A percentile compares a stretch with the other conserved stretches of the same genome.
These are phyloP conservation scores for Charaxes varanes DNA, from an alignment of 1,140 invertebrate species.

Conservation along the genomic window DNA sequence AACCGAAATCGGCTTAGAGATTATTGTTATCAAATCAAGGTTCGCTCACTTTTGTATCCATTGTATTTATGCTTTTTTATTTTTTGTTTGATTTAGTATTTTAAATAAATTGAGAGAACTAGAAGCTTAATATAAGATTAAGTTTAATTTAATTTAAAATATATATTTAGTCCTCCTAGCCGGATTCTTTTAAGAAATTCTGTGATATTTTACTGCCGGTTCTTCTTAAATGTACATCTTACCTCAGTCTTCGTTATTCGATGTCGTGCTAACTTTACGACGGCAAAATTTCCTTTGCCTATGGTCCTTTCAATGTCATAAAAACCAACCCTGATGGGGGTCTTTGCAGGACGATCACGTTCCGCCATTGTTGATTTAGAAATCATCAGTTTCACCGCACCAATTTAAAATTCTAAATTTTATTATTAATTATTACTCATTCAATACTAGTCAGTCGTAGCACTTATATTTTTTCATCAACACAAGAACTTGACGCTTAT, in stretches of 20 bases:
- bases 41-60: too few species aligned
- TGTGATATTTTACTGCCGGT: not conserved
- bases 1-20: too few species aligned
- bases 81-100: too few species aligned
- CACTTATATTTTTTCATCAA: slow-evolving; percentile 25
- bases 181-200: not conserved
- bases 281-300: slow-evolving; percentile 98
- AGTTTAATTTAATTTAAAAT: not conserved
- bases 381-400: slow-evolving; percentile 47
- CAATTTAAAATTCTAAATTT: slow-evolving; percentile 24
- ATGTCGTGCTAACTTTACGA: slow-evolving; percentile 98
- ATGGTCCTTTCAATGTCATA: slow-evolving; percentile 98
- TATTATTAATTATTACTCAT: slow-evolving; percentile 17
- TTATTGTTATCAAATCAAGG: too few species aligned
- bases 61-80: too few species aligned
- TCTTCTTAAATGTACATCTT: slow-evolving; percentile 17
- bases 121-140: not conserved
- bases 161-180: not conserved
- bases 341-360: slow-evolving; percentile 77
- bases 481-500: slow-evolving; percentile 25
- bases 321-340: slow-evolving; percentile 94
- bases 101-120: too few species aligned
- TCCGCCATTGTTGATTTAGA: slow-evolving; percentile 73
- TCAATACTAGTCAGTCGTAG: slow-evolving; percentile 31
- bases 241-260: slow-evolving; percentile 99